Evolutionary conservation across 2,888 invertebrate genomes (phyloP).

Genomic region (Watsonalla cultraria): DNA sequence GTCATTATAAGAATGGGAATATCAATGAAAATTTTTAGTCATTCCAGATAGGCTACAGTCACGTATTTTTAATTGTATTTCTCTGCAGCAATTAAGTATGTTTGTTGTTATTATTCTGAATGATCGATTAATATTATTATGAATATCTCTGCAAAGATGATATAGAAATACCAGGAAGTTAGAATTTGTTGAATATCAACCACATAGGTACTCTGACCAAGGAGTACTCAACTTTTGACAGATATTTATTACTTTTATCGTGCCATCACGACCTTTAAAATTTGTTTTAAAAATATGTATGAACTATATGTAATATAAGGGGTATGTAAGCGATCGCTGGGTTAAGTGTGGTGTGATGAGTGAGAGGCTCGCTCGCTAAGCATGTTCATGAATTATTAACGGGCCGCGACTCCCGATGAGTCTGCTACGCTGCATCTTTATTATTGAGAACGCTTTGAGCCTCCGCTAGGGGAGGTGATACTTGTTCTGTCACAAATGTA

Average conservation of each 20-base stretch:
- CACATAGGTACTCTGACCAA: too few relatives aligned
- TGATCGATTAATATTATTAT: too few relatives aligned
- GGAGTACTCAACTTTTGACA: too few relatives aligned
- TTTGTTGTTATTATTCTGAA: too few relatives aligned
- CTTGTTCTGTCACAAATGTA: slow-evolving; percentile 27
- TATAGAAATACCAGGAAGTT: too few relatives aligned
- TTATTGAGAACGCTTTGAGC: slow-evolving; percentile 55
- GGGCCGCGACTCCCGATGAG: slow-evolving; percentile 48
- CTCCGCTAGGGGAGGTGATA: slow-evolving; percentile 26
- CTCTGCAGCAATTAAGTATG: too few relatives aligned
- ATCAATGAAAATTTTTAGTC: too few relatives aligned
- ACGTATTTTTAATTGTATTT: too few relatives aligned
- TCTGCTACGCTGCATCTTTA: slow-evolving; percentile 47
- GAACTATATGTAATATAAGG: slow-evolving; percentile 29
- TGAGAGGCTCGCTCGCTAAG: slow-evolving; percentile 44
- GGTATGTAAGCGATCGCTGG: slow-evolving; percentile 47
- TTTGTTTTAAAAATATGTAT: slow-evolving; percentile 7
- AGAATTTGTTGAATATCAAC: too few relatives aligned
- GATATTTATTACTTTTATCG: not conserved
- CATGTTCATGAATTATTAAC: slow-evolving; percentile 69
- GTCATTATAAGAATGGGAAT: too few relatives aligned
- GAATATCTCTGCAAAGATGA: too few relatives aligned
- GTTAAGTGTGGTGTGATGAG: slow-evolving; percentile 47
- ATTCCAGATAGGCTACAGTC: too few relatives aligned
- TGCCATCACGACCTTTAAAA: not conserved